Conservation (phyloP, 2,797 vertebrate genomes). For the Coilia nasus region DNA sequence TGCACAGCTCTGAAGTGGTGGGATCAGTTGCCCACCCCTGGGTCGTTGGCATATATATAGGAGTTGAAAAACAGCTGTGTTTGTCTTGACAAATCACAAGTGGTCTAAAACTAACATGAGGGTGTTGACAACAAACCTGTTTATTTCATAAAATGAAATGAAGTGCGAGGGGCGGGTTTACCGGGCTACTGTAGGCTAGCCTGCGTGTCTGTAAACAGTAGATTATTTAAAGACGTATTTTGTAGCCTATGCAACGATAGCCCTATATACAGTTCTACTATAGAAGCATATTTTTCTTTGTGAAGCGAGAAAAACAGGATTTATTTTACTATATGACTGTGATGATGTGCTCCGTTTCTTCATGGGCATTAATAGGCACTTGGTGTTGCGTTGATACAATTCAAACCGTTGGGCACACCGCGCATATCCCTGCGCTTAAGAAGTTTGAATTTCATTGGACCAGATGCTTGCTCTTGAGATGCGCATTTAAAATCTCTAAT, state of each 20-base stretch:
- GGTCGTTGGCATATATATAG: slow-evolving; percentile 26
- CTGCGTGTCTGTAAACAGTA: background rate
- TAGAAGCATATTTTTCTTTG: too few species aligned
- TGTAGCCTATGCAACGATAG: too few species aligned
- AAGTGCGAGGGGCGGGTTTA: too few species aligned
- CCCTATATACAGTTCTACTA: too few species aligned
- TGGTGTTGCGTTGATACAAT: background rate
- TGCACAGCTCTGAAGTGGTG: background rate
- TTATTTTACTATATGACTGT: too few species aligned
- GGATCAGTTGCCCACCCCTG: background rate
- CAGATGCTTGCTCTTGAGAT: background rate
- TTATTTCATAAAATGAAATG: too few species aligned
- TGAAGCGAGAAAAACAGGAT: too few species aligned
- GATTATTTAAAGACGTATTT: background rate
- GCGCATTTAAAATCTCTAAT: background rate
- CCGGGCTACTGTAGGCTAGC: too few species aligned
- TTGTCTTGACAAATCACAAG: slow-evolving; percentile 50
- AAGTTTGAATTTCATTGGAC: slow-evolving; percentile 19
- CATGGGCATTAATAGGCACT: too few species aligned
- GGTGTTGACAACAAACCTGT: too few species aligned
- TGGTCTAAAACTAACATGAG: background rate
- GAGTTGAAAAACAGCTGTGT: slow-evolving; percentile 53
- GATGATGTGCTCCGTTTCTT: too few species aligned
- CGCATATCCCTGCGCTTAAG: background rate
- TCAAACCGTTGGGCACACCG: background rate